Base-by-base conservation (phyloP, 1,140 invertebrate genomes). In the Leptoteleia sp. region DNA sequence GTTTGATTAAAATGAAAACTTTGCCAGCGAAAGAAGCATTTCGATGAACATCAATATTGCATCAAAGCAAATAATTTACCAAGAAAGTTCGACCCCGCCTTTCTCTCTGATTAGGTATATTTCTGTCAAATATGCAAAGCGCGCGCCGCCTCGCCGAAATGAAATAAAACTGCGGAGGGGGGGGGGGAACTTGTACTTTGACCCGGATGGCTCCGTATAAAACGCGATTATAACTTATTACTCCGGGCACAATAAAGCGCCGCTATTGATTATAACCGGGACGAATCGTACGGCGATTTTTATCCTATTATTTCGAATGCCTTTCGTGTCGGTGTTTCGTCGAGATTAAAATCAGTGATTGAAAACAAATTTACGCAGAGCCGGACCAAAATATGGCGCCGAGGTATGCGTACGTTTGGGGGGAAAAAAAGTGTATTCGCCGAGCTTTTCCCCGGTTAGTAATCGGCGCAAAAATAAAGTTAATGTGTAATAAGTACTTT, bases 211-310 rank as follows among this genome's bases (percentile, higher is more conserved):
- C 12, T 62, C 33, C n/a, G 22, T 22, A 31, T 9, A 31, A 52
- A 64, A 64, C 35, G 59, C n/a, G 16, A 52, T 64, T 62, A 62
- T 50, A 62, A 62, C 15, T 62, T 62, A 62, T 62, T 50, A 62
- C 59, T 48, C 45, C 5, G n/a, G 33, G 13, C 1, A 40, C 22
- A 48, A 40, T 62, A 4, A 50, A 40, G 45, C 13, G 9, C 15
- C 42, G 31, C 19, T 62, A 62, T 62, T 50, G 31, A 48, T 50
- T 48, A 12, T 43, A 6, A 25, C 22, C 6, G 3, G 22, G 6
- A 38, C 4, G 43, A 38, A 27, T 48, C 19, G 43, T 16, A 27
- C 12, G 8, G 33, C 43, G 22, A 64, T 64, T 64, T 64, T 50
- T 64, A 64, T 64, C 45, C 45, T 17, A 31, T 64, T 64, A 50